Percentiles rank a stretch among this genome's conserved stretches.
phyloP scores from a whole-genome alignment of 2,888 invertebrate species.

The Andrena bucephala region DNA sequence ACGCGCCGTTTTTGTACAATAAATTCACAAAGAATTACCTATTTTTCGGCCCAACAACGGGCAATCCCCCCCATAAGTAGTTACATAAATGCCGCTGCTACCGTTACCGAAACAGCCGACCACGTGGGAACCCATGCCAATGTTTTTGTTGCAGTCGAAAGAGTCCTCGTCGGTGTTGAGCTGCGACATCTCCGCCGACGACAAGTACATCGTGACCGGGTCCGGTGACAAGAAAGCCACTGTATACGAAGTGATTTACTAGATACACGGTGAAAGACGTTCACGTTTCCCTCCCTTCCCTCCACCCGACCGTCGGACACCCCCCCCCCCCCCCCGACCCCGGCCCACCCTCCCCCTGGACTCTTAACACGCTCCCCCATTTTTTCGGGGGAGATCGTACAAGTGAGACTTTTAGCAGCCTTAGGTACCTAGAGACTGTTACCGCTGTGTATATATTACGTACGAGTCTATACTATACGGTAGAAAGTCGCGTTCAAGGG shows the following conservation, averaged over 20 bases:
- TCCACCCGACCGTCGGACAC: conserved; percentile 51
- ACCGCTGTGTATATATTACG: conserved; percentile 71
- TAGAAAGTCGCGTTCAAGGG: conserved; percentile 44
- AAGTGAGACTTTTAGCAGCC: conserved; percentile 69
- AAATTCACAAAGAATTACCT: too few species aligned
- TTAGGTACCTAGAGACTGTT: conserved; percentile 69
- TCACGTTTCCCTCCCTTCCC: conserved; percentile 38
- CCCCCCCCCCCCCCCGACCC: background rate
- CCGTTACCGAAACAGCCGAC: background rate
- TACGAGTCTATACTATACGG: conserved; percentile 65
- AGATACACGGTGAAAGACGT: conserved; percentile 50
- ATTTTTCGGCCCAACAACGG: too few species aligned
- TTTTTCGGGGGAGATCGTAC: conserved; percentile 40
- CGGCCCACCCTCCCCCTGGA: too few species aligned
- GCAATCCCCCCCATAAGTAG: too few species aligned
- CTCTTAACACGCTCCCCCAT: conserved; percentile 33
- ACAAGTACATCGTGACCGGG: conserved; percentile 99
- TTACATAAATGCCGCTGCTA: background rate
- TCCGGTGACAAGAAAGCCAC: conserved; percentile 99
- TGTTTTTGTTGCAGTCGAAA: conserved; percentile 90
- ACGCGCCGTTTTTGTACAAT: too few species aligned
- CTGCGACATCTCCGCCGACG: conserved; percentile 99
- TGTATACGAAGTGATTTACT: conserved; percentile 97
- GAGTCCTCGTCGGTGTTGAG: conserved; percentile 99
- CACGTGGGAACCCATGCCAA: conserved; percentile 13